Conservation (phyloP, 2,797 vertebrate species). For the Mormyrus hasselquistii region DNA sequence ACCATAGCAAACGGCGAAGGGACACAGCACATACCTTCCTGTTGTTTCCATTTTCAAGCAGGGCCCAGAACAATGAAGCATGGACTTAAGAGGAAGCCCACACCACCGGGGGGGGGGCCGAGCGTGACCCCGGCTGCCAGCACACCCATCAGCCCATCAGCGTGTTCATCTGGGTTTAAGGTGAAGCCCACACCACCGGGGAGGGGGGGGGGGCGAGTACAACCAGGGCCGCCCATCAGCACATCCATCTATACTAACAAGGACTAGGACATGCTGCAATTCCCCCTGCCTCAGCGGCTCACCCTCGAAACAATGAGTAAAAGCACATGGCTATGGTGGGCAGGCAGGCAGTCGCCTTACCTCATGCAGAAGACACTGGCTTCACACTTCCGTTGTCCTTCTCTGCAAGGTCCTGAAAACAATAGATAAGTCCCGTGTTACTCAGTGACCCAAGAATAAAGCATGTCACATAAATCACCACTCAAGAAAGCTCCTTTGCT, state of each 20-base stretch:
- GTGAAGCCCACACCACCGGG: not conserved
- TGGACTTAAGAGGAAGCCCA: conserved; percentile 2
- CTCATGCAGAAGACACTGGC: conserved; percentile 11
- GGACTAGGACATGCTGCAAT: not conserved
- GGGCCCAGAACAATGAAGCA: conserved; percentile 3
- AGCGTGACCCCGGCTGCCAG: not conserved
- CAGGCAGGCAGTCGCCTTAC: not conserved
- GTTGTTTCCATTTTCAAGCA: conserved; percentile 6
- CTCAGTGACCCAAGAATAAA: not conserved
- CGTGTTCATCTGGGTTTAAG: not conserved
- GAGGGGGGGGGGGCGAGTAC: not conserved
- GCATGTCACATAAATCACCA: not conserved
- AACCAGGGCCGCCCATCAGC: not conserved
- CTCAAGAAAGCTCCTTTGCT: not conserved
- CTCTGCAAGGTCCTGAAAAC: conserved; percentile 5
- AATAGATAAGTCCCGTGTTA: not conserved
- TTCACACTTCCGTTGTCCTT: conserved; percentile 15
- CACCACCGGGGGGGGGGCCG: no score
- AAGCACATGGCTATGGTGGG: not conserved
- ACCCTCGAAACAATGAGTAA: not conserved
- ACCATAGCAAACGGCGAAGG: not conserved
- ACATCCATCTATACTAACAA: not conserved
- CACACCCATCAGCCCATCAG: not conserved
- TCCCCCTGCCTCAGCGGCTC: not conserved
- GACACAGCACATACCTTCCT: not conserved